Base-by-base conservation (phyloP, 2,797 vertebrate species). In the Acestrorhynchus altus region DNA sequence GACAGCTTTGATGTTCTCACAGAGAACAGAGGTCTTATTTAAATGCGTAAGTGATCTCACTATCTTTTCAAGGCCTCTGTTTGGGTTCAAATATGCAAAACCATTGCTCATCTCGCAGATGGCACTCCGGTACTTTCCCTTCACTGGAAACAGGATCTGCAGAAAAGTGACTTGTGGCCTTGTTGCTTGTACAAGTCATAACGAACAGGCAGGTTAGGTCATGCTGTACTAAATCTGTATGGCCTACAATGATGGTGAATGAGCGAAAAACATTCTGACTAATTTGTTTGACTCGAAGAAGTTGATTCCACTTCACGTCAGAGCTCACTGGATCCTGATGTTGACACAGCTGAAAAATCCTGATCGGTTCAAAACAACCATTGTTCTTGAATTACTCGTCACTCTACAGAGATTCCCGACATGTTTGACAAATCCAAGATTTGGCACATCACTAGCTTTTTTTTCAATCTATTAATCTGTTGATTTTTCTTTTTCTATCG, bases 141-240 rank as follows among this genome's bases (percentile, higher is more conserved):
- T 60, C 70, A n/a, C 46, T 42, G 54, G 51, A 46, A 72, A 26
- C 51, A 59, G 47, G 46, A 49, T 49, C 46, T 18, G 40, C 40
- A 42, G 40, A 42, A 4, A 11, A 8, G 4, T 4, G 10, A 8
- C 7, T 11, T 11, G 16, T 18, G 15, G 46, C 46, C 15, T 18
- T 49, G 15, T 16, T 18, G 46, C 16, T 16, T 6, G 46, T 16
- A 49, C 15, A 16, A 49, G 4, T 18, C 46, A 49, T 49, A 5
- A 18, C 16, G 6, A 49, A 16, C 16, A 16, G 15, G 15, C 46
- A 49, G 46, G 15, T 16, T 49, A 18, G 15, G 1, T 49, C 46
- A 49, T 49, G 46, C 18, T 18, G 16, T 13, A 2, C 46, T 49
- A 16, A 4, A 16, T 16, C 46, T 49, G 46, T 16, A 49, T 49